Evolutionary conservation across 2,797 vertebrate species (phyloP), one percentile per base, ranked within the genome.

Genomic region (Macropus fuliginosus): DNA sequence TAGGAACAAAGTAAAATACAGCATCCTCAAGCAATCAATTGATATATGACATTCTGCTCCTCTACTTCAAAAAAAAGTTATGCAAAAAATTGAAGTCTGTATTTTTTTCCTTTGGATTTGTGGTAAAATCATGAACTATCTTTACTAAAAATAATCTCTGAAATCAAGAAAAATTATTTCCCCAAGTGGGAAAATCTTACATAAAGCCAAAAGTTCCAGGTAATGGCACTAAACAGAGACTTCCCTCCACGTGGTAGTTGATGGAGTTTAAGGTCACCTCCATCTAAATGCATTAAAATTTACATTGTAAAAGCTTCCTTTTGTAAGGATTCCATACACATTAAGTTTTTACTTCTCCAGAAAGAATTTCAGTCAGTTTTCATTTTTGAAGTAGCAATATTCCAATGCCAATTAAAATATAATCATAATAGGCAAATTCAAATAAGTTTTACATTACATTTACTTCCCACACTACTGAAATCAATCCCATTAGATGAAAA

Each of bases 391-490:
- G 21, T 94, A 74, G 24, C 56, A 96, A 56, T 54, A 92, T 81
- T 81, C 40, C 46, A 81, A 93, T 21, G 91, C 12, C 24, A 94
- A 54, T 81, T 95, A 95, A 95, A 95, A 90, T 91, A 74, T 93
- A 14, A 92, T 87, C 81, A 92, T 55, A 89, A 96, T 6, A 92
- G 5, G 87, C 14, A 94, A 6, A 89, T 46, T 93, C 93, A 95
- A 95, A 55, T 89, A 97, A 94, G 62, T 96, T 93, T 97, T 96
- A 93, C 92, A 40, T 94, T 93, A 92, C 6, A 96, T 93, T 94
- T 95, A 94, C 62, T 95, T 54, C 94, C n/a, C 59, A 96, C 16
- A 95, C 94, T 95, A 96, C 50, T n/a, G 93, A 6, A 62, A 90
- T 74, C 3, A 62, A 57, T 55, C 4, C 74, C 40, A 81, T 95